A percentile compares a stretch with the other conserved stretches of the same genome.
These are phyloP conservation scores for Teleopsis dalmanni DNA, from an alignment of 1,140 invertebrate genomes.

Conservation along the genomic window DNA sequence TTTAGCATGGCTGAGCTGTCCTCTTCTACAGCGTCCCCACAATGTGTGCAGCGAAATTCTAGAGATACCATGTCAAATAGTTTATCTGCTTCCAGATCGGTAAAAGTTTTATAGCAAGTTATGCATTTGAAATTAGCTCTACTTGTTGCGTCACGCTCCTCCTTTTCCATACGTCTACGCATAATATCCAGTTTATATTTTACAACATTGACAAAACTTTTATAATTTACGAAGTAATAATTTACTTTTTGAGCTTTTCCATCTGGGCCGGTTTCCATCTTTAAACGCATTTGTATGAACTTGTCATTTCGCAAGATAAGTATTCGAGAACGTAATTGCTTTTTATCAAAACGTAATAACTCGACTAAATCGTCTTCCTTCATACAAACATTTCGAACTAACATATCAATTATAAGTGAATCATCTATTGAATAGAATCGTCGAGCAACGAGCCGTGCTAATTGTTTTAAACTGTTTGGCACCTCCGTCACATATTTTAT, in stretches of 20 bases:
- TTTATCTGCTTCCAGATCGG: constrained; percentile 84
- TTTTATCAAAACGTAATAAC: constrained; percentile 87
- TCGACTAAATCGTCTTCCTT: constrained; percentile 96
- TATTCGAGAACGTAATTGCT: constrained; percentile 83
- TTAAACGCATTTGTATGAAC: constrained; percentile 84
- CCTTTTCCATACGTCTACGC: constrained; percentile 89
- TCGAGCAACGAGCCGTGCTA: constrained; percentile 80
- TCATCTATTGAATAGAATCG: constrained; percentile 93
- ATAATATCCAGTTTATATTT: constrained; percentile 96
- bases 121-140: constrained; percentile 92
- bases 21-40: constrained; percentile 81
- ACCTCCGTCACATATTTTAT: constrained; percentile 64
- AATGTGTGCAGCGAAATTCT: constrained; percentile 86
- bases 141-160: constrained; percentile 89
- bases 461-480: constrained; percentile 81
- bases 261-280: constrained; percentile 91
- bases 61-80: constrained; percentile 78
- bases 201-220: constrained; percentile 93
- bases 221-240: constrained; percentile 97
- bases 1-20: constrained; percentile 87
- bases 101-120: constrained; percentile 84
- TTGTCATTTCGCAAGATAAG: constrained; percentile 84
- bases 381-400: constrained; percentile 92
- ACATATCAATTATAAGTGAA: constrained; percentile 88
- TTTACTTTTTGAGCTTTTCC: constrained; percentile 95